Evolutionary conservation across 2,888 invertebrate species (phyloP).

Genomic region (Ischnus inquisitorius): DNA sequence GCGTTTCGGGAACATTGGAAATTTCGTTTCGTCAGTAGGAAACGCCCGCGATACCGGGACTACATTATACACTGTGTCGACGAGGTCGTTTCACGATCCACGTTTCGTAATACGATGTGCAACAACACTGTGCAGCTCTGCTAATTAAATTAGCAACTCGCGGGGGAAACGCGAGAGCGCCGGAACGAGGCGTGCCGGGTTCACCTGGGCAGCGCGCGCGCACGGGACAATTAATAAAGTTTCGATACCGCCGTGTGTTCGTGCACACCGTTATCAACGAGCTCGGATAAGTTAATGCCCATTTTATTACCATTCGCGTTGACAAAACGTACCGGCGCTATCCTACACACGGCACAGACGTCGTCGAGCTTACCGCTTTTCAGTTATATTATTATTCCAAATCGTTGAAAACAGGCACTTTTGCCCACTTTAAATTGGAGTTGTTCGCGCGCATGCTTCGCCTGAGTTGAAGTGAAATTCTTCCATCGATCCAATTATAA

Average conservation of each 20-base stretch:
- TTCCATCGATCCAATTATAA: conserved; percentile 55
- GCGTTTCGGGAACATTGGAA: conserved; percentile 45
- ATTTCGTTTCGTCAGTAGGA: conserved; percentile 47
- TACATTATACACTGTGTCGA: conserved; percentile 48
- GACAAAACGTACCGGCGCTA: conserved; percentile 28
- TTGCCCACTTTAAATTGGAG: conserved; percentile 46
- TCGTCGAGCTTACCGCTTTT: not conserved
- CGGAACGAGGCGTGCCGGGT: conserved; percentile 26
- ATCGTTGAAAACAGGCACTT: conserved; percentile 16
- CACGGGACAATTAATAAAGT: conserved; percentile 64
- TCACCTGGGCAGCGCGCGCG: conserved; percentile 9
- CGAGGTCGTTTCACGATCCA: conserved; percentile 35
- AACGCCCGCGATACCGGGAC: conserved; percentile 5
- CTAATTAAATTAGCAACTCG: conserved; percentile 71
- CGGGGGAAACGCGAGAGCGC: conserved; percentile 31
- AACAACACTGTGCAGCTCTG: conserved; percentile 52
- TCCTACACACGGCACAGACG: not conserved
- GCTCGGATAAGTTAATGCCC: conserved; percentile 34
- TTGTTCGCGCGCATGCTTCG: not conserved
- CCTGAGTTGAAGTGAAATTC: conserved; percentile 20
- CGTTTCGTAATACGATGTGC: conserved; percentile 56
- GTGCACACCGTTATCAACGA: not conserved
- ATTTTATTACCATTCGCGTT: conserved; percentile 34
- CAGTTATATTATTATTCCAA: conserved; percentile 5
- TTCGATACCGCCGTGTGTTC: conserved; percentile 51